Evolutionary conservation across 2,113 vertebrate genomes (phyloP).

Genomic region (Gobiocypris rarus): DNA sequence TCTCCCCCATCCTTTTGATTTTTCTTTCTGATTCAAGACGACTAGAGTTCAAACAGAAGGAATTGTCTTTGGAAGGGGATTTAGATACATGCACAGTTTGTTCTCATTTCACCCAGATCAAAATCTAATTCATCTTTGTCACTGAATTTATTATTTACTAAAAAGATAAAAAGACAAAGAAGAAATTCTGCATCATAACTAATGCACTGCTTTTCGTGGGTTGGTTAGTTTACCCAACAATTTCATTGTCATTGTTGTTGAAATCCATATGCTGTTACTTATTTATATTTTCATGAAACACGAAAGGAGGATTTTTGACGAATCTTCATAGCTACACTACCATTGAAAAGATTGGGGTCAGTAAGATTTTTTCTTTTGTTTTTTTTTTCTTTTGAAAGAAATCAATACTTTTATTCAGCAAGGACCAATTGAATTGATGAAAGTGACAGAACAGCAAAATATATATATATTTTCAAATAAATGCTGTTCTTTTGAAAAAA

Average conservation of each 20-base stretch:
- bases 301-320: background rate
- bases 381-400: too few species aligned
- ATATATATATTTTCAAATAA: too few species aligned
- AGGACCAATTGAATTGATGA: too few species aligned
- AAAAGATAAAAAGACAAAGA: background rate
- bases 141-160: background rate
- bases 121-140: conserved; percentile 4
- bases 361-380: too few species aligned
- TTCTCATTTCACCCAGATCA: background rate
- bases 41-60: conserved; percentile 3
- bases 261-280: background rate
- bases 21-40: conserved; percentile 8
- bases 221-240: background rate
- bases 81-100: background rate
- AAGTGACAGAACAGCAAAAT: too few species aligned
- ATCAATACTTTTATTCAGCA: too few species aligned
- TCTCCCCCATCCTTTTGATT: background rate
- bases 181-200: background rate
- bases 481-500: too few species aligned
- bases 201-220: background rate
- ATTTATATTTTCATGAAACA: background rate
- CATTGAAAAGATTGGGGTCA: too few species aligned
- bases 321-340: background rate
- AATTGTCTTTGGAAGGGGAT: background rate
- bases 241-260: background rate